These are phyloP conservation scores for Talpa occidentalis DNA, from an alignment of 2,113 vertebrate genomes.

Conservation along the genomic window DNA sequence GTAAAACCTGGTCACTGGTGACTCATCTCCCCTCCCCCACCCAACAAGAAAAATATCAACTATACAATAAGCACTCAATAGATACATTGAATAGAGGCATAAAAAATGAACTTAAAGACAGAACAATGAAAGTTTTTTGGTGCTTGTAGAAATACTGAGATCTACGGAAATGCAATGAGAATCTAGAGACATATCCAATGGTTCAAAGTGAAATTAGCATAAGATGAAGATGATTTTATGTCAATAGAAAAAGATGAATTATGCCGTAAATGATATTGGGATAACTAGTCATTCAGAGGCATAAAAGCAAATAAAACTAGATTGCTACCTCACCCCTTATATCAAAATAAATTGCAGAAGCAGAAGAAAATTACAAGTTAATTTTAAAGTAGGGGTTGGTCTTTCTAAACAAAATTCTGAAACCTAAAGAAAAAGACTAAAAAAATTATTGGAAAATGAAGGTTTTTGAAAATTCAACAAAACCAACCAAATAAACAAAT, in stretches of 20 bases:
- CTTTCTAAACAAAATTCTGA: slow-evolving; percentile 7
- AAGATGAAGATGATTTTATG: neutral
- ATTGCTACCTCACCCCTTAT: neutral
- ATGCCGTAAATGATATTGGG: neutral
- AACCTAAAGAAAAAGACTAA: neutral
- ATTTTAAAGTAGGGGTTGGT: neutral
- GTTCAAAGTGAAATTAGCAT: neutral
- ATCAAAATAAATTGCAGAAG: neutral
- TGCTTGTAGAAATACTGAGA: neutral
- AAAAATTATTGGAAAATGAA: neutral
- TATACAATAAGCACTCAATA: neutral
- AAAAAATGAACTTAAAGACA: neutral
- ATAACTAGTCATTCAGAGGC: neutral
- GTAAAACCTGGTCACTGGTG: neutral
- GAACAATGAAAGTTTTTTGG: neutral
- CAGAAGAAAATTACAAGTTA: slow-evolving; percentile 17
- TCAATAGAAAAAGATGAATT: neutral
- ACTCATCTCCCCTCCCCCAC: neutral
- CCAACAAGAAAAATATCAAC: neutral
- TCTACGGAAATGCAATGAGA: neutral
- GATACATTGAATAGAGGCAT: neutral
- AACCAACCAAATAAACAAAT: neutral
- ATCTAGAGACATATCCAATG: neutral
- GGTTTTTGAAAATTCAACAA: neutral
- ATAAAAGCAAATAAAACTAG: neutral